Evolutionary conservation across 1,140 invertebrate species (phyloP), one percentile per base, ranked within the genome.

Genomic region (Drosophila sproati): DNA sequence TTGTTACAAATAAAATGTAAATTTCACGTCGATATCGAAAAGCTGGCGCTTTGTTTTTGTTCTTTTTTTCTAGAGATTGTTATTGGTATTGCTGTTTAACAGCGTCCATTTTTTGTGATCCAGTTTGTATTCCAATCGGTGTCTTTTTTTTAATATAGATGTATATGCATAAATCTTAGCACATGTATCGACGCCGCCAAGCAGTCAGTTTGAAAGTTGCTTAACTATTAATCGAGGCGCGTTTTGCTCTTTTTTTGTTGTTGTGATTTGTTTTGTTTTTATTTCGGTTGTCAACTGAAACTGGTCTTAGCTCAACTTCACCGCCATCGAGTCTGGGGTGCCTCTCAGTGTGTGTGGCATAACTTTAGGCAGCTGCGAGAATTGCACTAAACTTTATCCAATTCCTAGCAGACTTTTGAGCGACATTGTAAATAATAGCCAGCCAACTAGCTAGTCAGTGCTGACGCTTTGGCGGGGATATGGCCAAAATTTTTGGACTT

Each of bases 81-180:
- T 79, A 68, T 77, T 71, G 63, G 72, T 55, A 69, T 89, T 83
- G 20, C 20, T 20, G 20, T 74, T 78, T 83, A 89, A 83, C 57
- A 61, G 50, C 28, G 55, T 62, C 56, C 59, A 50, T 67, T 48
- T 41, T 32, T 32, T 59, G 28, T 62, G 82, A 85, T 80, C 82
- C 64, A 85, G 77, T 85, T 85, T 78, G 45, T 76, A 62, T 71
- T 74, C 50, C 64, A 43, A 74, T 61, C 64, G 52, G n/a, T 48
- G 48, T 54, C 20, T 20, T 20, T 20, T 20, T 20, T 20, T 20
- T 1, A 20, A 20, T 67, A 39, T 47, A 32, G 31, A 61, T 43
- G 34, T 31, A 32, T 32, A 34, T 34, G 31, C 10, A 5, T 34
- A 34, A 4, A 5, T 34, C 34, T 20, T 34, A 43, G 29, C 57